phyloP scores from a whole-genome alignment of 2,113 vertebrate species.

The Cryptomyrus ogoouensis region DNA sequence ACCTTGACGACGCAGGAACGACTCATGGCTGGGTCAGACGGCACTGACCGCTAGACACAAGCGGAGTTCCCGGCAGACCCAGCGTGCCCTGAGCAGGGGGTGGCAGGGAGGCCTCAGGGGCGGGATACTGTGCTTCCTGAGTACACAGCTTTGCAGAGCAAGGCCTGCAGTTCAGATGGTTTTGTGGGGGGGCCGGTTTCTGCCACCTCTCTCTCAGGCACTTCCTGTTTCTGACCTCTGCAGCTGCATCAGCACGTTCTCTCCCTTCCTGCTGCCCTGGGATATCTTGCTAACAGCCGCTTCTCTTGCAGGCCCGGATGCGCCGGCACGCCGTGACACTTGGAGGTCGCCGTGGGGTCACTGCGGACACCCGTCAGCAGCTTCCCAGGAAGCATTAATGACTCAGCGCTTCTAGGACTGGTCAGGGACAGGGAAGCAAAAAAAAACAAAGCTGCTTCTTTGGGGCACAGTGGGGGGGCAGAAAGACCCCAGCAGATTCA shows the following conservation, averaged over 20 bases:
- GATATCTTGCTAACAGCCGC: slow-evolving; percentile 51
- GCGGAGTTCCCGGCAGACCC: not conserved
- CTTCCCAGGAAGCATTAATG: slow-evolving; percentile 18
- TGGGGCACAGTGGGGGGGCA: not conserved
- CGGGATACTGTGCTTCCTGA: not conserved
- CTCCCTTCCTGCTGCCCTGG: slow-evolving; percentile 15
- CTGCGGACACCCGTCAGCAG: slow-evolving; percentile 18
- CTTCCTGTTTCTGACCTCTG: slow-evolving; percentile 51
- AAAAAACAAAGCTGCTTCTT: not conserved
- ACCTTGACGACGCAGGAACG: slow-evolving; percentile 61
- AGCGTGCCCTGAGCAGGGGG: not conserved
- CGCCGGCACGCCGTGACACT: not conserved
- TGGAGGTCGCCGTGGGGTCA: not conserved
- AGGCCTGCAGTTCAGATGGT: slow-evolving; percentile 49
- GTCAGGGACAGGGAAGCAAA: not conserved
- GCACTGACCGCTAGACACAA: not conserved
- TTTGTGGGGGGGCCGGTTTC: slow-evolving; percentile 14
- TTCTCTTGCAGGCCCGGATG: slow-evolving; percentile 35
- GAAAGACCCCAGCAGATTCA: not conserved
- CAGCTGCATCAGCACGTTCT: slow-evolving; percentile 53
- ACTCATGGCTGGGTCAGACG: slow-evolving; percentile 55
- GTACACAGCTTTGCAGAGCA: slow-evolving; percentile 24
- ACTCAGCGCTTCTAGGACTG: not conserved
- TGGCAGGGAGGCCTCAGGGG: not conserved
- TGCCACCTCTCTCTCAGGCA: slow-evolving; percentile 33